Evolutionary conservation across 2,113 vertebrate species (phyloP).

Genomic region (Clarias batrachus): DNA sequence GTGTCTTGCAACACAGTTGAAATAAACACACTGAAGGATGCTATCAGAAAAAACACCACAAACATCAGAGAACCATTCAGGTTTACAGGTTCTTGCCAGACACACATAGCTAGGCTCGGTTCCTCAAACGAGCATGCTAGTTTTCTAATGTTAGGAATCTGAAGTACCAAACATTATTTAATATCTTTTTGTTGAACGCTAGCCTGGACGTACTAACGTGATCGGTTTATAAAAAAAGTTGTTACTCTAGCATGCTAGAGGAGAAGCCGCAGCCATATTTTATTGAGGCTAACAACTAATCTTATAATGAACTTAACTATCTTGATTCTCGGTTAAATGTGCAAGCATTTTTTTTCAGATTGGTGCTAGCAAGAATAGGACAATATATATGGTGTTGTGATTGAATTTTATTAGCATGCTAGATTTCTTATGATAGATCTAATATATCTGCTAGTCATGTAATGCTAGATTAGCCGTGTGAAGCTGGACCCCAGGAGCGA

Average conservation of each 20-base stretch:
- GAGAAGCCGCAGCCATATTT: background rate
- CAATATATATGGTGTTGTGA: background rate
- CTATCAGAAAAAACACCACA: background rate
- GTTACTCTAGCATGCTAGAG: background rate
- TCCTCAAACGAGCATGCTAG: background rate
- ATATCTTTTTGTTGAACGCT: background rate
- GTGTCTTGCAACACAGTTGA: background rate
- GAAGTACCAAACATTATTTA: background rate
- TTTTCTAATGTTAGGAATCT: background rate
- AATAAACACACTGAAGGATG: background rate
- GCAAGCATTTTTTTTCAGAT: background rate
- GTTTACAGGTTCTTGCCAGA: background rate
- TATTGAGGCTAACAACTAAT: background rate
- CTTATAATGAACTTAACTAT: background rate
- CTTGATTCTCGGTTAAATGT: too few species aligned
- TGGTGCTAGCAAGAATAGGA: background rate
- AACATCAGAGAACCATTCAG: background rate
- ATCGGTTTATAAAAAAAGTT: background rate
- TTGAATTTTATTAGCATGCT: background rate
- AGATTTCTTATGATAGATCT: background rate
- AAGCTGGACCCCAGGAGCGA: conserved; percentile 61
- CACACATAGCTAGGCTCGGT: background rate
- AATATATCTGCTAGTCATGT: background rate
- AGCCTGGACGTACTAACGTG: background rate
- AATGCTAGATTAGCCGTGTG: background rate